Percentiles rank a stretch among this genome's conserved stretches.
phyloP scores from a whole-genome alignment of 1,140 invertebrate genomes.

The Caenorhabditis tropicalis region DNA sequence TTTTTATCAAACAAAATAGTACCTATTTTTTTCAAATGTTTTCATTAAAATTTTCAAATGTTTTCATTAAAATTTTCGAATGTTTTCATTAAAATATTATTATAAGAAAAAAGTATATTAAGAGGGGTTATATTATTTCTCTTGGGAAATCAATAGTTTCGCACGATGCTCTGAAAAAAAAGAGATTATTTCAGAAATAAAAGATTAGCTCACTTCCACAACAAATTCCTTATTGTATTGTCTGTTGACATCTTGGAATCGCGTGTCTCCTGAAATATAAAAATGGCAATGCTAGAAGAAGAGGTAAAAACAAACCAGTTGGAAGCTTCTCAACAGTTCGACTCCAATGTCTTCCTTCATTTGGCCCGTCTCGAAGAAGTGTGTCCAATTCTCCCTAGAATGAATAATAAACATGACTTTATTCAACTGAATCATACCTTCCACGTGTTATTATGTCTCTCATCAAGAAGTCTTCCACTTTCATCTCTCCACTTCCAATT shows the following conservation, averaged over 20 bases:
- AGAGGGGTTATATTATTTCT: not conserved
- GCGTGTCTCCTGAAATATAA: conserved; percentile 29
- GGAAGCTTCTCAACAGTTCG: conserved; percentile 43
- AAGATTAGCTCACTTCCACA: conserved; percentile 48
- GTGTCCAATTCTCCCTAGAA: conserved; percentile 54
- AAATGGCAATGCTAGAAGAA: not conserved
- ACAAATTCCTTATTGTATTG: conserved; percentile 55
- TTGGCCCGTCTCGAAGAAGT: conserved; percentile 50
- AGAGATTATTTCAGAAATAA: not conserved
- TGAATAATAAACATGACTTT: not conserved
- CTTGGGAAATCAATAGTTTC: conserved; percentile 46
- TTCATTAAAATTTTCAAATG: not conserved
- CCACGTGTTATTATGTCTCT: conserved; percentile 50
- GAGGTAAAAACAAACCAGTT: not conserved
- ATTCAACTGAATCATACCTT: conserved; percentile 39
- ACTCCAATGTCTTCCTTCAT: conserved; percentile 54
- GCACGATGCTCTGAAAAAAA: conserved; percentile 55
- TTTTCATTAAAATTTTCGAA: not conserved
- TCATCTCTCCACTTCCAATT: conserved; percentile 59
- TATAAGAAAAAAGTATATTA: not conserved
- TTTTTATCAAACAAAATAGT: too few relatives aligned
- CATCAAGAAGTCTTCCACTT: conserved; percentile 50
- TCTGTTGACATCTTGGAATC: conserved; percentile 56
- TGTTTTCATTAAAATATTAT: not conserved
- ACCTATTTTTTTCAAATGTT: too few relatives aligned